phyloP scores from a whole-genome alignment of 2,797 vertebrate genomes.

The Centroberyx gerrardi region DNA sequence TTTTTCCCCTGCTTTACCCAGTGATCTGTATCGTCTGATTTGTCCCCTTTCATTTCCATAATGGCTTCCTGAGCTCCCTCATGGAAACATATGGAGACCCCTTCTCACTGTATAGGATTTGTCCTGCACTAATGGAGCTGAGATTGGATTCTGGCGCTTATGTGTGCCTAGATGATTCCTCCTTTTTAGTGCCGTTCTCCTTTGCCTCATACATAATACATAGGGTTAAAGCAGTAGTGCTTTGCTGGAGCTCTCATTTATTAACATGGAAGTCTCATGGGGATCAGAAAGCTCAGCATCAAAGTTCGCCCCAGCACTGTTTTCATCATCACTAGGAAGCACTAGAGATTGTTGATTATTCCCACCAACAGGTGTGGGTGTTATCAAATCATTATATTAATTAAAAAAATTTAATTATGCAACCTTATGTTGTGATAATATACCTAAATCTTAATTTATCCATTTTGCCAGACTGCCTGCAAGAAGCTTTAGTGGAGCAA shows the following conservation, averaged over 20 bases:
- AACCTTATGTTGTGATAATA: constrained; percentile 2
- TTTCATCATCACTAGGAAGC: constrained; percentile 64
- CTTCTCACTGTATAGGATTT: constrained; percentile 84
- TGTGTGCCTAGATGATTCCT: constrained; percentile 85
- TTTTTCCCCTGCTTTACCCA: constrained; percentile 72
- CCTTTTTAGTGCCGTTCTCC: constrained; percentile 85
- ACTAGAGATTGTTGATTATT: constrained; percentile 44
- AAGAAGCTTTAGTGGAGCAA: constrained; percentile 13
- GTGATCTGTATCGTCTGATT: constrained; percentile 83
- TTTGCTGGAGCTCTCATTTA: constrained; percentile 85
- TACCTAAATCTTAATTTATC: constrained; percentile 24
- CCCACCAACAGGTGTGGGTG: constrained; percentile 67
- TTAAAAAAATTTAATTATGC: constrained; percentile 32
- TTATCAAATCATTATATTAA: constrained; percentile 33
- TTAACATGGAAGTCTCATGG: constrained; percentile 83
- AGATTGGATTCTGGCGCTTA: constrained; percentile 88
- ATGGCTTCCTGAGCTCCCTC: constrained; percentile 85
- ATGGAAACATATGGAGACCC: constrained; percentile 84
- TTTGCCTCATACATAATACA: constrained; percentile 88
- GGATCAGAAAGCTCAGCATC: constrained; percentile 78
- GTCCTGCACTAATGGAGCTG: constrained; percentile 87
- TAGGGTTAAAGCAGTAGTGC: constrained; percentile 85
- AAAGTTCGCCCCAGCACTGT: constrained; percentile 67
- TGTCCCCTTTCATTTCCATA: constrained; percentile 88
- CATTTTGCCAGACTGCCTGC: constrained; percentile 11